Evolutionary conservation across 2,888 invertebrate species (phyloP).

Genomic region (Hecatera dysodea): DNA sequence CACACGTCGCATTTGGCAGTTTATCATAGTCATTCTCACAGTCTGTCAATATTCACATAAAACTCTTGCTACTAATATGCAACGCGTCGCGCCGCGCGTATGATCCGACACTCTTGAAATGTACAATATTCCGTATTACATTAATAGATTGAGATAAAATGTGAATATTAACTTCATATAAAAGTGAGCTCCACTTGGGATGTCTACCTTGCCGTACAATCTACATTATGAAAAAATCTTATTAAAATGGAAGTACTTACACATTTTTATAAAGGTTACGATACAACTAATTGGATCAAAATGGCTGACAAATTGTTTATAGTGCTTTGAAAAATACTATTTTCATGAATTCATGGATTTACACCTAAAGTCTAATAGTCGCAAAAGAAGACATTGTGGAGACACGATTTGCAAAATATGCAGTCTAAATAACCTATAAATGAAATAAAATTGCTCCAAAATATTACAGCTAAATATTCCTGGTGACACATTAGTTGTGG

Average conservation of each 20-base stretch:
- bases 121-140: conserved; percentile 72
- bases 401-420: conserved; percentile 75
- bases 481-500: conserved; percentile 75
- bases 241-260: conserved; percentile 90
- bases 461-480: conserved; percentile 79
- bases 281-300: conserved; percentile 88
- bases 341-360: conserved; percentile 81
- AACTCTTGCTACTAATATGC: conserved; percentile 74
- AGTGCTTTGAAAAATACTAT: conserved; percentile 85
- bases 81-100: conserved; percentile 62
- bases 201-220: conserved; percentile 85
- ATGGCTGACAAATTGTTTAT: conserved; percentile 87
- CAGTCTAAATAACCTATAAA: conserved; percentile 73
- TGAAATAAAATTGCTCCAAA: conserved; percentile 70
- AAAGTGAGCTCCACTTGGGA: conserved; percentile 82
- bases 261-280: conserved; percentile 80
- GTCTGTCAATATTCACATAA: conserved; percentile 85
- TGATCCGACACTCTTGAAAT: conserved; percentile 68
- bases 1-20: conserved; percentile 88
- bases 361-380: conserved; percentile 82
- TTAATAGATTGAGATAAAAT: conserved; percentile 76
- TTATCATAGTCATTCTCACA: conserved; percentile 82
- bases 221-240: conserved; percentile 88
- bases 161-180: conserved; percentile 83
- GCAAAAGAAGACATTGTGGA: conserved; percentile 86